Base-by-base conservation (phyloP, 2,888 invertebrate genomes). In the Sinhomidia bicolor region DNA sequence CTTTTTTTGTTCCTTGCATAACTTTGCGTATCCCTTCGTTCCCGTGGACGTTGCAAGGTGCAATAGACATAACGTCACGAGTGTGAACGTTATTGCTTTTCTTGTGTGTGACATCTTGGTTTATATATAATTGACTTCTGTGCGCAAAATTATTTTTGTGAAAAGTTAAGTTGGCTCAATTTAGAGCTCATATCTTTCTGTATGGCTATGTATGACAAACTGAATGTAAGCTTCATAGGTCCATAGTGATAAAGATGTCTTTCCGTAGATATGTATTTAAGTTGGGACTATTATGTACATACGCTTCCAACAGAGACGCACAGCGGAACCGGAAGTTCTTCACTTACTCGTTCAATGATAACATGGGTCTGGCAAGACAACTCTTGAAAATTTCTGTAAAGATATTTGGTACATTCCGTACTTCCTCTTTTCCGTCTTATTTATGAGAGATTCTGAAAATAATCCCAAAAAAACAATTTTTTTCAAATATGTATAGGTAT, bases 1-100 rank as follows among this genome's bases (percentile, higher is more conserved):
- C 86, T 60, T 85, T 86, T 83, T 89, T 6, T 88, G 88, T 47
- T 80, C 86, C 29, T 88, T 88, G 79, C 92, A 92, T 17, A 91
- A 79, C 89, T 91, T 91, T 1, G 90, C 89, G 51, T 92, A 90
- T n/a, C 89, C 85, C 44, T 65, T 89, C 12, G 68, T 12, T 23
- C 62, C 44, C 32, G 87, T 78, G 14, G 79, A 86, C 20, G 89
- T 54, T 44, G 76, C 84, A 14, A 89, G 65, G 3, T 89, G 84
- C 0, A 89, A 47, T 9, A 84, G 23, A 54, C 84, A 85, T 3
- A 89, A 12, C 41, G 60, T 32, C 1, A 74, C 85, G 12, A 89
- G 36, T 10, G 44, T 60, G 36, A 74, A 85, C 4, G 71, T 79
- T 26, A 84, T 51, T 3, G 32, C n/a, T 76, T 57, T 84, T 14